phyloP scores from a whole-genome alignment of 2,113 vertebrate genomes.

The Oplegnathus fasciatus region DNA sequence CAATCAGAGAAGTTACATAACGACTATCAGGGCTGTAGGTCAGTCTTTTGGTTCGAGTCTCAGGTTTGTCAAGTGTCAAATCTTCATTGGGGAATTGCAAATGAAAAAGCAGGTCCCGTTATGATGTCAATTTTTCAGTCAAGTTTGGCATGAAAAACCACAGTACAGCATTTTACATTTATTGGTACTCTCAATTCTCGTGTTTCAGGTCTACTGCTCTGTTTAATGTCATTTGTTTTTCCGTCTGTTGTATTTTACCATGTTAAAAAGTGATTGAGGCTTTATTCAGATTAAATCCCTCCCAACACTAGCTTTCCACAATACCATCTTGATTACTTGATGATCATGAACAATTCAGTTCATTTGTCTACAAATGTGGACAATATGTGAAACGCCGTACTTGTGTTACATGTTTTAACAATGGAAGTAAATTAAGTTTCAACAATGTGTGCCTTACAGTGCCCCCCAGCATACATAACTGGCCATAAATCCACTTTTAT shows the following conservation, averaged over 20 bases:
- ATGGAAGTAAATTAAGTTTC: conserved; percentile 54
- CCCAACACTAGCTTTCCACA: neutral
- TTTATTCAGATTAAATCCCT: neutral
- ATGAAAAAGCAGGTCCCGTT: neutral
- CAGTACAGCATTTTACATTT: neutral
- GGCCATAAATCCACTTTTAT: conserved; percentile 73
- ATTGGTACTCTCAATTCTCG: neutral
- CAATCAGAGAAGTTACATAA: neutral
- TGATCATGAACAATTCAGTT: neutral
- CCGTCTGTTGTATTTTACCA: neutral
- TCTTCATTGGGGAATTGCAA: neutral
- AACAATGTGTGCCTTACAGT: conserved; percentile 31
- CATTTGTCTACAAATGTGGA: neutral
- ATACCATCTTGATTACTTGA: neutral
- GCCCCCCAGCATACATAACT: conserved; percentile 47
- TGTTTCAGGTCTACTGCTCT: too few species aligned
- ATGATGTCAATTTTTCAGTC: neutral
- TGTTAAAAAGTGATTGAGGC: neutral
- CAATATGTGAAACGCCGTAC: conserved; percentile 10
- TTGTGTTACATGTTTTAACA: conserved; percentile 42
- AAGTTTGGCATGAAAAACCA: neutral
- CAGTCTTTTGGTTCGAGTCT: neutral
- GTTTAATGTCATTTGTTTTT: neutral
- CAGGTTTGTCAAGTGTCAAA: neutral
- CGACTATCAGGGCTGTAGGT: neutral